Evolutionary conservation across 2,797 vertebrate genomes (phyloP), one percentile per base, ranked within the genome.

Genomic region (Echeneis naucrates): DNA sequence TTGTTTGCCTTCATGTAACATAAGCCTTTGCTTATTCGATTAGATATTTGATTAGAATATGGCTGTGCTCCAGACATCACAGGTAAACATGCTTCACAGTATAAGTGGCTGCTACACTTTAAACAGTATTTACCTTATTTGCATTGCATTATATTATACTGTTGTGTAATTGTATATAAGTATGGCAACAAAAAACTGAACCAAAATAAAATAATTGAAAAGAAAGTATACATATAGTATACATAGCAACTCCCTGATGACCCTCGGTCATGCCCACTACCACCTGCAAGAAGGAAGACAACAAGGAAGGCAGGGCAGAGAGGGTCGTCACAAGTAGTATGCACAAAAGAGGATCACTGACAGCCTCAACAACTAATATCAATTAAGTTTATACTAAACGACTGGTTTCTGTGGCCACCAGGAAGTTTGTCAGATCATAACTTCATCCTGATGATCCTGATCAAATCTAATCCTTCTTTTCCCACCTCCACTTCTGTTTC

Each of bases 391-490:
- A 26, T 30, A 30, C 3, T 38, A 17, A 60, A 27, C 24, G 1
- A 27, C n/a, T 44, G 6, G 11, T 58, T 19, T 35, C 8, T 52
- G 12, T 12, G 47, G 11, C 17, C 35, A 16, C n/a, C 7, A 35
- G 11, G 3, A 9, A 44, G 35, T 26, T 21, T 62, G 3, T 37
- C 16, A 14, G 6, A 0, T 56, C 33, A 26, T 24, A 52, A n/a
- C 63, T 44, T 27, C 35, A 19, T 68, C 38, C 11, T 23, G 26
- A 1, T 33, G 0, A 55, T 68, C n/a, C n/a, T n/a, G n/a, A 60
- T 37, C 8, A 58, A 14, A 26, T 78, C 27, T 68, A 24, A 56
- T n/a, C n/a, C 78, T 33, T 2, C 8, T 55, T 52, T 66, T 40
- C 16, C 59, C 63, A 64, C 57, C 32, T 13, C 0, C 0, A 13